A percentile compares a stretch with the other conserved stretches of the same genome.
These are phyloP conservation scores for Limonius californicus DNA, from an alignment of 1,140 invertebrate genomes.

Conservation along the genomic window DNA sequence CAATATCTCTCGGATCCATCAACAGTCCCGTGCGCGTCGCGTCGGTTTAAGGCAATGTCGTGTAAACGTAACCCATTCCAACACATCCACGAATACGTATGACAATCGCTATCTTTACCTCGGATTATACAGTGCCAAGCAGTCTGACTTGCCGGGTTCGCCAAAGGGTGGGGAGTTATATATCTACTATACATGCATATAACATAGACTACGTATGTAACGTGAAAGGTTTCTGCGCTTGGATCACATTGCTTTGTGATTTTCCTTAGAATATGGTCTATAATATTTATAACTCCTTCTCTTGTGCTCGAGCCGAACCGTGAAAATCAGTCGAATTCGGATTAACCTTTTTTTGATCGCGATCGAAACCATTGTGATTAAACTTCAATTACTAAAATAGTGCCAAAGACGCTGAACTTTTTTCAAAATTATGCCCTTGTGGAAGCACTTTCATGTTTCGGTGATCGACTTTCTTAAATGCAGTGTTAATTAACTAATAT, in stretches of 20 bases:
- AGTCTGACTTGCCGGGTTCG: slow-evolving; percentile 19
- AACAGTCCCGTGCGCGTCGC: not conserved
- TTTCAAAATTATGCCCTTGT: no score
- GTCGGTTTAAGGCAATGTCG: slow-evolving; percentile 5
- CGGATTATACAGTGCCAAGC: slow-evolving; percentile 20
- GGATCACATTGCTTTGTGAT: not conserved
- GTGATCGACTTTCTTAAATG: no score
- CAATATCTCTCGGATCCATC: no score
- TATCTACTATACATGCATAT: slow-evolving; percentile 9
- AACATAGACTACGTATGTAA: slow-evolving; percentile 1
- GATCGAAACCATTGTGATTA: no score
- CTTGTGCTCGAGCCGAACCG: not conserved
- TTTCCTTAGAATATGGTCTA: not conserved
- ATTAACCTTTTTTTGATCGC: no score
- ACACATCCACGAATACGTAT: not conserved
- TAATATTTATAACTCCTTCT: not conserved
- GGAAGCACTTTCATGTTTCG: no score
- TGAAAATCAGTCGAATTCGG: no score
- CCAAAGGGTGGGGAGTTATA: slow-evolving; percentile 18
- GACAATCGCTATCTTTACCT: not conserved
- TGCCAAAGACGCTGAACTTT: no score
- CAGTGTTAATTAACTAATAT: no score
- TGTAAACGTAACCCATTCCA: not conserved
- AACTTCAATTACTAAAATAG: no score
- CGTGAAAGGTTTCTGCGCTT: slow-evolving; percentile 14